Conservation (phyloP, 2,113 vertebrate genomes). For the Lepus americanus region DNA sequence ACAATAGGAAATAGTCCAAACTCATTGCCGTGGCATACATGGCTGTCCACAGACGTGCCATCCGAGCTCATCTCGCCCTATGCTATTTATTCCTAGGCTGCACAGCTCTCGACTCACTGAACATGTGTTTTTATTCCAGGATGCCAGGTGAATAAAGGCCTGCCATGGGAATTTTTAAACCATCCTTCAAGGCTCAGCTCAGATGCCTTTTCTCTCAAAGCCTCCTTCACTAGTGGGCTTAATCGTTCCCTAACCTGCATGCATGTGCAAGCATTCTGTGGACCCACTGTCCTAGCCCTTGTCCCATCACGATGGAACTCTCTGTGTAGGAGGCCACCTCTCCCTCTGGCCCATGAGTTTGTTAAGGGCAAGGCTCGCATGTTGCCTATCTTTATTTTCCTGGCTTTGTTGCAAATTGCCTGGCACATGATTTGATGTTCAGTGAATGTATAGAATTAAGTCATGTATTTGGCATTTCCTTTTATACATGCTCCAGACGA, state of each 20-base stretch:
- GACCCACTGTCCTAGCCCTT: background rate
- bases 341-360: background rate
- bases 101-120: background rate
- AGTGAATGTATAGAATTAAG: background rate
- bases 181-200: background rate
- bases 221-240: background rate
- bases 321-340: background rate
- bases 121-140: background rate
- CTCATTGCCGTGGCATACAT: background rate
- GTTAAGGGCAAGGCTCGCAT: background rate
- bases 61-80: background rate
- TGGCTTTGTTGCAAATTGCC: background rate
- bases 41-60: background rate
- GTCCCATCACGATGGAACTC: background rate
- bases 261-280: background rate
- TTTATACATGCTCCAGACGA: background rate
- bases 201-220: background rate
- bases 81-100: background rate
- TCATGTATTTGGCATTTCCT: constrained; percentile 32
- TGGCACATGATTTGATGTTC: background rate
- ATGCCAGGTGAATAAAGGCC: background rate
- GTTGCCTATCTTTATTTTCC: constrained; percentile 3
- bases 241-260: background rate
- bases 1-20: constrained; percentile 48
- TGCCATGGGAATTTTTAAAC: background rate